Evolutionary conservation across 2,113 vertebrate species (phyloP).

Genomic region (Eulemur rufifrons): DNA sequence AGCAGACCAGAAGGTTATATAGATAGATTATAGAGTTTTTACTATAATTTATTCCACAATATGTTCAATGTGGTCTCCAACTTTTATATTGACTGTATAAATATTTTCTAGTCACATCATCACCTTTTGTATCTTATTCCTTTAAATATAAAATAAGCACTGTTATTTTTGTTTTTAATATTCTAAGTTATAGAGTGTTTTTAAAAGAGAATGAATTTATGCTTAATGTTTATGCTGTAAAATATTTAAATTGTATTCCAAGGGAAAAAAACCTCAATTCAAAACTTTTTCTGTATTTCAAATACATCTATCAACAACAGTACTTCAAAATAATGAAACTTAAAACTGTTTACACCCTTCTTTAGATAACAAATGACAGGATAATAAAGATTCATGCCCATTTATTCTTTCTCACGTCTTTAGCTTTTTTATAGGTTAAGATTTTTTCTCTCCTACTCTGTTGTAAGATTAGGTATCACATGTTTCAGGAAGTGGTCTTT

Average conservation of each 20-base stretch:
- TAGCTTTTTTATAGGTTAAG: not conserved
- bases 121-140: not conserved
- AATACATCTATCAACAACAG: not conserved
- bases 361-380: not conserved
- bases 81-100: not conserved
- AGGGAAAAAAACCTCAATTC: not conserved
- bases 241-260: not conserved
- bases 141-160: not conserved
- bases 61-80: not conserved
- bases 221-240: not conserved
- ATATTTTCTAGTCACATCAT: not conserved
- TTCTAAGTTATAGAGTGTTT: not conserved
- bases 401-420: not conserved
- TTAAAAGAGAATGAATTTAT: not conserved
- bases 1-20: not conserved
- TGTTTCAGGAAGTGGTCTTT: not conserved
- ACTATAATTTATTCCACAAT: not conserved
- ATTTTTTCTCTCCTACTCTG: not conserved
- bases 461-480: not conserved
- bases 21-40: not conserved
- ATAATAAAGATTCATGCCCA: not conserved
- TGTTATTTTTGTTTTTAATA: not conserved
- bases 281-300: slow-evolving; percentile 12
- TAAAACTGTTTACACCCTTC: not conserved
- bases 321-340: not conserved